Evolutionary conservation across 2,888 invertebrate species (phyloP), one percentile per base, ranked within the genome.

Genomic region (Drosophila colorata): DNA sequence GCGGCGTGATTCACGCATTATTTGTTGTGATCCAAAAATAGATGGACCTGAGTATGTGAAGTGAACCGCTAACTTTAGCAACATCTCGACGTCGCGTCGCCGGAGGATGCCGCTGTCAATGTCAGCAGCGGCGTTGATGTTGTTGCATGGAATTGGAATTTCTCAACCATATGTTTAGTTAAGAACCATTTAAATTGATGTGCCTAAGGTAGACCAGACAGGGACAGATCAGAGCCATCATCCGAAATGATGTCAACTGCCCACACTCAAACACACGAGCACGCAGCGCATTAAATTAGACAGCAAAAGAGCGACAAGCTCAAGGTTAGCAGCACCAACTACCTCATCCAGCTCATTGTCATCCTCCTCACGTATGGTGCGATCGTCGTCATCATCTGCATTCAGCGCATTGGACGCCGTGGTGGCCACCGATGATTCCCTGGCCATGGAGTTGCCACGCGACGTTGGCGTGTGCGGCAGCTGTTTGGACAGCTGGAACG

Each of bases 331-430:
- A 40, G 13, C 63, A 64, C 6, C 46, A 91, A 23, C 51, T 77
- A 92, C 91, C 91, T 91, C 92, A 78, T 91, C 89, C 52, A 87
- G 72, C 16, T 88, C 84, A 77, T 89, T 90, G 93, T 95, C 95
- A 94, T 95, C 95, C 81, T 95, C 95, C 70, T 95, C 95, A 69
- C 93, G 93, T 64, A 95, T 94, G 72, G 94, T 94, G 65, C 94
- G 93, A 89, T 95, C 95, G 31, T 95, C 94, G 25, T 95, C 94
- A 69, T 94, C 93, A 40, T 94, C 94, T 7, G 37, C 69, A 73
- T 73, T 65, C 44, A 35, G 4, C 4, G 59, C 56, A 52, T 52
- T 41, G 14, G 75, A 74, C 73, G 46, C 37, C 33, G 74, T 59
- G 23, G 94, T 94, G 67, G 74, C 70, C 60, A 86, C 84, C 23